These are phyloP conservation scores for Dipodomys stephensi DNA, from an alignment of 2,113 vertebrate genomes.

Conservation along the genomic window DNA sequence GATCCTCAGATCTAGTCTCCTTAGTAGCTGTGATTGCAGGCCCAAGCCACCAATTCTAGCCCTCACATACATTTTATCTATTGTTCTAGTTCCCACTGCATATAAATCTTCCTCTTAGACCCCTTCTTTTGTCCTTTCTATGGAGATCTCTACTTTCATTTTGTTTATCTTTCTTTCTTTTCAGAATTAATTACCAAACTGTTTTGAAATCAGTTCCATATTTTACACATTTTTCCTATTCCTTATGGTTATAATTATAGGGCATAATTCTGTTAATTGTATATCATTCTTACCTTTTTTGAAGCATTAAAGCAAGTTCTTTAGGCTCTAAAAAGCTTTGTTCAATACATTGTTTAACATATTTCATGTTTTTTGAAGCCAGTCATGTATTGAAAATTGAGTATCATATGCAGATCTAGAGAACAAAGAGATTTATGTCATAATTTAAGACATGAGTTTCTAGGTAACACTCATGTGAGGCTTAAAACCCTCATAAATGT, in stretches of 20 bases:
- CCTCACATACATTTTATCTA: neutral
- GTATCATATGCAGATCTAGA: neutral
- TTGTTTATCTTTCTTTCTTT: conserved; percentile 5
- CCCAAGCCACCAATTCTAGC: neutral
- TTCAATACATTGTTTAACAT: neutral
- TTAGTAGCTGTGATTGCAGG: neutral
- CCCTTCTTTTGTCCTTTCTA: neutral
- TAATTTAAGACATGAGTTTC: neutral
- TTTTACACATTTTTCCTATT: neutral
- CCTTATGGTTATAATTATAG: neutral
- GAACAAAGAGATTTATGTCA: neutral
- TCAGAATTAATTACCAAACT: neutral
- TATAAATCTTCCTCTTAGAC: neutral
- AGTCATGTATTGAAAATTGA: conserved; percentile 28
- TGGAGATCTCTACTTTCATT: neutral
- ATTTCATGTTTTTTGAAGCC: conserved; percentile 2
- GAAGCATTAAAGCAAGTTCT: neutral
- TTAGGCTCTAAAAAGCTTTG: neutral
- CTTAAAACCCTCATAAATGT: neutral
- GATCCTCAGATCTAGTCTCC: too few species aligned
- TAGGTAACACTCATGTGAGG: neutral
- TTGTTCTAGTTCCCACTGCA: neutral
- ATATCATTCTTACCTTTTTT: neutral
- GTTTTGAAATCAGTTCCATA: neutral
- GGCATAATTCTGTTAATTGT: neutral